phyloP scores from a whole-genome alignment of 2,113 vertebrate genomes.

The Siphamia tubifer region DNA sequence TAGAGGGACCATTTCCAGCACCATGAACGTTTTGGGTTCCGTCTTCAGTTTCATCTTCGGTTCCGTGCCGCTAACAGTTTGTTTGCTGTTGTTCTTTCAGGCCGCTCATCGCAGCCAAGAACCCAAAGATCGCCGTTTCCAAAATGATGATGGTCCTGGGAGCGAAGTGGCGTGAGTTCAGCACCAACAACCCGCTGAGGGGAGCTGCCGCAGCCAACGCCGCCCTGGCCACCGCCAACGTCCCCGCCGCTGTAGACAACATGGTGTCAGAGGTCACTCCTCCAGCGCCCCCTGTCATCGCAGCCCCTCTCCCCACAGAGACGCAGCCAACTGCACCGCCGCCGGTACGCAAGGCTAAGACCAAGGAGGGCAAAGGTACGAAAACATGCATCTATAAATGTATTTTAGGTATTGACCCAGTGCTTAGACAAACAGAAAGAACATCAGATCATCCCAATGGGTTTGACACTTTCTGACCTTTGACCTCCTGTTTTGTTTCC shows the following conservation, averaged over 20 bases:
- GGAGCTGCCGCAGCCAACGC: conserved; percentile 93
- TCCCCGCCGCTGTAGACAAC: conserved; percentile 90
- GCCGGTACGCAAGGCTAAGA: conserved; percentile 95
- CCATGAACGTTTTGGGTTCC: too few relatives aligned
- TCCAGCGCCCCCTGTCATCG: neutral
- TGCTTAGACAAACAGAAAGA: too few relatives aligned
- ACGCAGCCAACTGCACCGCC: conserved; percentile 80
- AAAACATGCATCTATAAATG: too few relatives aligned
- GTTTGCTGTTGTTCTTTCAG: conserved; percentile 58
- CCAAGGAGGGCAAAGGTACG: conserved; percentile 97
- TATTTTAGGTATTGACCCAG: too few relatives aligned
- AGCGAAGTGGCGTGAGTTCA: conserved; percentile 97
- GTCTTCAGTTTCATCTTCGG: too few relatives aligned
- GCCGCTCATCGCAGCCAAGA: conserved; percentile 97
- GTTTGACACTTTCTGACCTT: neutral
- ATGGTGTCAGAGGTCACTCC: conserved; percentile 84
- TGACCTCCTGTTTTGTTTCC: neutral
- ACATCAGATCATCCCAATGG: neutral
- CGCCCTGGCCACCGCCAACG: conserved; percentile 89
- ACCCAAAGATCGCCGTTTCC: conserved; percentile 98
- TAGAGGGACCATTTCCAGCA: too few relatives aligned
- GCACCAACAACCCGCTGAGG: conserved; percentile 96
- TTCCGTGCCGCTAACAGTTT: too few relatives aligned
- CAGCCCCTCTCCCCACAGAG: neutral
- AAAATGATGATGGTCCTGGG: conserved; percentile 99